phyloP scores from a whole-genome alignment of 2,888 invertebrate genomes.

The Xestia rhomboidea region DNA sequence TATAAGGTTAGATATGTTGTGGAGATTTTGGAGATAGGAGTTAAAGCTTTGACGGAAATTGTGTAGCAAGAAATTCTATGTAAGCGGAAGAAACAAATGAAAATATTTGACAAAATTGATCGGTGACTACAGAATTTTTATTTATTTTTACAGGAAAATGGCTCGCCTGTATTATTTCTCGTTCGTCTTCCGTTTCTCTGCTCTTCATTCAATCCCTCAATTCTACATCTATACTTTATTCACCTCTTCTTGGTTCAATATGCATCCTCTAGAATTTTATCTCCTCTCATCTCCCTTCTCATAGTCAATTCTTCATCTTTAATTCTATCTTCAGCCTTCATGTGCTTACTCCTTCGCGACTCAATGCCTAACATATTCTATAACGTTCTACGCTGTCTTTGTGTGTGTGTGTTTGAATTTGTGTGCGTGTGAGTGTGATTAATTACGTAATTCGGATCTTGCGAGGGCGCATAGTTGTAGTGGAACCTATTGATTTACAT shows the following conservation, averaged over 20 bases:
- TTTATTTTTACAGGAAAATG: neutral
- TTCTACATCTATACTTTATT: neutral
- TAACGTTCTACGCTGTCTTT: neutral
- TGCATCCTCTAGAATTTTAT: neutral
- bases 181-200: neutral
- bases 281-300: neutral
- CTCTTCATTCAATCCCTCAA: neutral
- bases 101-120: no score
- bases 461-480: conserved; percentile 71
- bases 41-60: conserved; percentile 4
- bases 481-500: conserved; percentile 73
- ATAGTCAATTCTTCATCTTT: neutral
- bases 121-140: neutral
- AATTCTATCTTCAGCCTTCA: neutral
- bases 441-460: conserved; percentile 77
- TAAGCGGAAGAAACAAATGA: neutral
- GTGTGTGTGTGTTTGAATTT: conserved; percentile 31
- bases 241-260: neutral
- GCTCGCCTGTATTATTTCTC: neutral
- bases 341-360: conserved; percentile 13
- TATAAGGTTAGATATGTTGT: conserved; percentile 42
- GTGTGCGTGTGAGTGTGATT: conserved; percentile 74
- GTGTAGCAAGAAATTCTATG: neutral
- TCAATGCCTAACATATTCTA: conserved; percentile 5
- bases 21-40: conserved; percentile 27